Evolutionary conservation across 2,797 vertebrate species (phyloP).

Genomic region (Catharus ustulatus): DNA sequence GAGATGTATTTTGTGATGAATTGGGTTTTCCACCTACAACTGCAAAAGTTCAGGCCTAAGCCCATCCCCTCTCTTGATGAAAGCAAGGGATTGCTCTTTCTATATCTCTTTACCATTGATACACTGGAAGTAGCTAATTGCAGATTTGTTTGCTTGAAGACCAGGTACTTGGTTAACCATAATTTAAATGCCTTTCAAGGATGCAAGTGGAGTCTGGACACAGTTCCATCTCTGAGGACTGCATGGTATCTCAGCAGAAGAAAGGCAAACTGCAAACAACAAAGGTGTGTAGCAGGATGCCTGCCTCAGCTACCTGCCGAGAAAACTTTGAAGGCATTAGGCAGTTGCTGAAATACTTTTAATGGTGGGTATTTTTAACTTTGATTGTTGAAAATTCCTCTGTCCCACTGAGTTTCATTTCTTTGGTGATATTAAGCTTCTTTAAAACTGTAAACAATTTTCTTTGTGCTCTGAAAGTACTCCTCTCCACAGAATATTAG

Average conservation of each 20-base stretch:
- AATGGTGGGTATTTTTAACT: conserved; percentile 21
- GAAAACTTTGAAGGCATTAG: neutral
- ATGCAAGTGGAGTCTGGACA: neutral
- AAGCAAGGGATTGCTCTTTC: neutral
- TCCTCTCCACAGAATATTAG: neutral
- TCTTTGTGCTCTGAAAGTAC: neutral
- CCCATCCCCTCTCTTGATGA: neutral
- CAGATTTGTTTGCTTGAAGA: neutral
- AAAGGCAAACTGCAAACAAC: neutral
- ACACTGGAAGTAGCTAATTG: neutral
- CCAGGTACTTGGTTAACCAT: neutral
- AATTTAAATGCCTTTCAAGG: neutral
- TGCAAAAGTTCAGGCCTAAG: neutral
- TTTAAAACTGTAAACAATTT: conserved; percentile 48
- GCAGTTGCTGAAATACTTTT: neutral
- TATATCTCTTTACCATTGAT: neutral
- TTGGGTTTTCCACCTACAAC: neutral
- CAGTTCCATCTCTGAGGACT: neutral
- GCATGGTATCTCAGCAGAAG: neutral
- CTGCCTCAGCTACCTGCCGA: neutral
- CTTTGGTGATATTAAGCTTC: neutral
- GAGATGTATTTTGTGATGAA: neutral
- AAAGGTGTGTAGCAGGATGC: neutral
- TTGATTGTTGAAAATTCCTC: neutral
- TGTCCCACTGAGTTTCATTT: conserved; percentile 36